phyloP scores from a whole-genome alignment of 2,888 invertebrate species.

The Eumerus sabulonum region DNA sequence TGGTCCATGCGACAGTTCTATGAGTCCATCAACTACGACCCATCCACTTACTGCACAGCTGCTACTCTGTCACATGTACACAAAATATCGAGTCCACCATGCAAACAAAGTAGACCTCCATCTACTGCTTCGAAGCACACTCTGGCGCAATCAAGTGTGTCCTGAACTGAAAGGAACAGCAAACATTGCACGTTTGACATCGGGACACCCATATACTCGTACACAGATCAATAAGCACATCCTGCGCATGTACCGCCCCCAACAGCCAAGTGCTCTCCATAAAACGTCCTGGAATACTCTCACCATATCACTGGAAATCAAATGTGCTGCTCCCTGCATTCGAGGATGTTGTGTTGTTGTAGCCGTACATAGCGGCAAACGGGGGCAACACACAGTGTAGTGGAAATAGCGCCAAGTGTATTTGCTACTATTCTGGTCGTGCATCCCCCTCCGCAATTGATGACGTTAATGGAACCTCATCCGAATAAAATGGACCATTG shows the following conservation, averaged over 20 bases:
- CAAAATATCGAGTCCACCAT: no score
- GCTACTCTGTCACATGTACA: no score
- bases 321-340: slow-evolving; percentile 3
- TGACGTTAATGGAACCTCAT: slow-evolving; percentile 65
- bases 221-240: slow-evolving; percentile 58
- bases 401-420: slow-evolving; percentile 50
- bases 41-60: no score
- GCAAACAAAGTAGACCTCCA: no score
- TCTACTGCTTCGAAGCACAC: no score
- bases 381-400: slow-evolving; percentile 37
- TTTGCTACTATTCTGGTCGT: slow-evolving; percentile 12
- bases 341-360: background rate
- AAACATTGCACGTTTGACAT: slow-evolving; percentile 11
- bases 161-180: slow-evolving; percentile 15
- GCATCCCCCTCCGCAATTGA: slow-evolving; percentile 48
- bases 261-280: background rate
- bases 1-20: no score
- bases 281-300: slow-evolving; percentile 51
- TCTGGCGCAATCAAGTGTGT: no score
- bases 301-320: slow-evolving; percentile 36
- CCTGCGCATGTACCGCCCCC: slow-evolving; percentile 48
- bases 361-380: slow-evolving; percentile 23
- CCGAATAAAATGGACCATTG: slow-evolving; percentile 62
- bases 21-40: no score
- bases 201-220: slow-evolving; percentile 25